Evolutionary conservation across 2,888 invertebrate species (phyloP).

Genomic region (Acrocera orbiculus): DNA sequence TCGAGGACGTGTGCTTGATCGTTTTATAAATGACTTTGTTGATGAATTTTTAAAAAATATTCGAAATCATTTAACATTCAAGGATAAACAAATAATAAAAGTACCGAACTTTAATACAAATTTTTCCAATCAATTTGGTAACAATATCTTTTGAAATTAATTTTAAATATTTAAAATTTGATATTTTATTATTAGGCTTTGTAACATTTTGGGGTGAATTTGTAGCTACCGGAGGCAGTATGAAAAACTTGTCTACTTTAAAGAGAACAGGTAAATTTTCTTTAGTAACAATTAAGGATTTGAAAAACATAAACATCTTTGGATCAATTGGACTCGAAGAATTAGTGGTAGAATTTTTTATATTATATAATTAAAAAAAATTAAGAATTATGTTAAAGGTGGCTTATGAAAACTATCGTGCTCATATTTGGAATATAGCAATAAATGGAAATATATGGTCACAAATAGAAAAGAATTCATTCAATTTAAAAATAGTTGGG

Average conservation of each 20-base stretch:
- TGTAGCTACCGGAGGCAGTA: slow-evolving; percentile 3
- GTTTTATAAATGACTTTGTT: slow-evolving; percentile 1
- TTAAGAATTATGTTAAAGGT: not conserved
- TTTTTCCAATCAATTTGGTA: slow-evolving; percentile 7
- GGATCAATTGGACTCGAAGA: slow-evolving; percentile 5
- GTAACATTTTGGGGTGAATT: slow-evolving; percentile 6
- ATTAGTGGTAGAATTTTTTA: not conserved
- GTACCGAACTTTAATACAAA: slow-evolving; percentile 4
- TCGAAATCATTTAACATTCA: not conserved
- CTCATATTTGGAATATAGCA: slow-evolving; percentile 6
- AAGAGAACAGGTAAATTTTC: slow-evolving; percentile 3
- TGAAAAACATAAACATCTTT: slow-evolving; percentile 1
- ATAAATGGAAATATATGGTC: slow-evolving; percentile 4
- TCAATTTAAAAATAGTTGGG: slow-evolving; percentile 1
- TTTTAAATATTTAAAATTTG: too few species aligned
- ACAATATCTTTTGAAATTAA: not conserved
- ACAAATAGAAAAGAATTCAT: slow-evolving; percentile 1
- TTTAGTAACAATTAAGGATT: not conserved
- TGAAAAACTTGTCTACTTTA: slow-evolving; percentile 2
- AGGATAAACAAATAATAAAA: not conserved
- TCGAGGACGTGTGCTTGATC: not conserved
- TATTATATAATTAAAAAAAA: not conserved
- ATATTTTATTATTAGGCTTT: not conserved
- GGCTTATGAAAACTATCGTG: slow-evolving; percentile 2
- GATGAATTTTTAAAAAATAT: slow-evolving; percentile 2